A percentile compares a stretch with the other conserved stretches of the same genome.
phyloP scores from a whole-genome alignment of 2,113 vertebrate genomes.

The Pterocles orientalis region DNA sequence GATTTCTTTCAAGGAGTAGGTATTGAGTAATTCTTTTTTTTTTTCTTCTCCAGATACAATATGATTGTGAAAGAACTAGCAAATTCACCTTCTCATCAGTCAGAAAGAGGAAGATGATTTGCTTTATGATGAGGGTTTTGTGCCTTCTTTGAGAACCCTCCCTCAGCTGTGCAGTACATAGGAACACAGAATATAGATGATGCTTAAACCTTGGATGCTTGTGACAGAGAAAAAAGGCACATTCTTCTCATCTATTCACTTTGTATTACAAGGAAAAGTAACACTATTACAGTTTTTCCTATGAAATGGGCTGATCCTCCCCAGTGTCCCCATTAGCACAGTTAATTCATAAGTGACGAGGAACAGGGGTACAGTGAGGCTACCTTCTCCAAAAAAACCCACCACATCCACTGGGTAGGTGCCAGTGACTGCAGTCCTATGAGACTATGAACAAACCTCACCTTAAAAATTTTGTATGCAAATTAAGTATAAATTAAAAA shows the following conservation, averaged over 20 bases:
- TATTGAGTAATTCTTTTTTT: not conserved
- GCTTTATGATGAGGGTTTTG: not conserved
- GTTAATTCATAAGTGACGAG: not conserved
- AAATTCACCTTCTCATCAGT: not conserved
- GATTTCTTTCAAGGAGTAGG: not conserved
- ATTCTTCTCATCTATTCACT: not conserved
- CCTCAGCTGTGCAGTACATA: not conserved
- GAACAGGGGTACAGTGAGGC: not conserved
- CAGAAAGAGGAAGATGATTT: not conserved
- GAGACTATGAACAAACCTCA: not conserved
- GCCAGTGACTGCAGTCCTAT: fast-evolving
- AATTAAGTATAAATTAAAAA: not conserved
- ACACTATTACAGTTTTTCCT: not conserved
- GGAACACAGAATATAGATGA: not conserved
- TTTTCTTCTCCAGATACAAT: not conserved
- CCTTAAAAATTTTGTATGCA: not conserved
- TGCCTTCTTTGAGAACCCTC: not conserved
- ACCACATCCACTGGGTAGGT: fast-evolving
- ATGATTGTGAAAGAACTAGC: not conserved
- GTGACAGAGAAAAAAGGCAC: not conserved
- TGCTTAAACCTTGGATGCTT: not conserved
- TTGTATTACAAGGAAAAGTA: not conserved
- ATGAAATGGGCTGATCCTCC: not conserved
- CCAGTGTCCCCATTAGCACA: not conserved
- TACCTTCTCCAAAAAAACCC: not conserved